These are phyloP conservation scores for Psylliodes chrysocephalus DNA, from an alignment of 2,888 invertebrate species.

Conservation along the genomic window DNA sequence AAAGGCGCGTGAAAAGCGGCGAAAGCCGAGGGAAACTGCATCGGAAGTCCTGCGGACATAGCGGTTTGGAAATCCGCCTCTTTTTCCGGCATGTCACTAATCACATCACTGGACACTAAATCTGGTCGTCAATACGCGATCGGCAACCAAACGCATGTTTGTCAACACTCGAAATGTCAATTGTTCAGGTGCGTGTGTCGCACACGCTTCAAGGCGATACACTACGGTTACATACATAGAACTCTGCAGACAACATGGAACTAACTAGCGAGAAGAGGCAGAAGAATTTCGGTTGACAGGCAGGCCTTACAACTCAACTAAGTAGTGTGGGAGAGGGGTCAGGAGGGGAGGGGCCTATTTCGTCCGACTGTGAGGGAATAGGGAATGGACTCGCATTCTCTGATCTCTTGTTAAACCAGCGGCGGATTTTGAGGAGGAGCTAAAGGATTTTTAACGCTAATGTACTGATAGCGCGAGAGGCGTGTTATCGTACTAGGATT, in stretches of 20 bases:
- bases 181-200: conserved; percentile 26
- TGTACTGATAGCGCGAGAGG: neutral
- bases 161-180: conserved; percentile 19
- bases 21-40: conserved; percentile 64
- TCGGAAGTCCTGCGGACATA: conserved; percentile 63
- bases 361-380: conserved; percentile 58
- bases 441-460: neutral
- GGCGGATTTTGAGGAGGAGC: conserved; percentile 46
- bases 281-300: conserved; percentile 62
- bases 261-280: conserved; percentile 61
- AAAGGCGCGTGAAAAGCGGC: conserved; percentile 71
- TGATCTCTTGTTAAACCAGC: conserved; percentile 55
- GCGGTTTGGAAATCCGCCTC: conserved; percentile 62
- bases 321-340: conserved; percentile 60
- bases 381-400: conserved; percentile 59
- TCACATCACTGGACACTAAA: conserved; percentile 44
- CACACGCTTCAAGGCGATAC: conserved; percentile 15
- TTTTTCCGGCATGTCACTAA: conserved; percentile 62
- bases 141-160: conserved; percentile 19
- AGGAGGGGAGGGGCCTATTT: conserved; percentile 57
- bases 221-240: conserved; percentile 32
- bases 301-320: conserved; percentile 66
- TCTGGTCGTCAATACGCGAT: conserved; percentile 19
- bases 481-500: too few species aligned
- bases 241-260: conserved; percentile 54